Evolutionary conservation across 2,797 vertebrate genomes (phyloP).

Genomic region (Malurus splendens): DNA sequence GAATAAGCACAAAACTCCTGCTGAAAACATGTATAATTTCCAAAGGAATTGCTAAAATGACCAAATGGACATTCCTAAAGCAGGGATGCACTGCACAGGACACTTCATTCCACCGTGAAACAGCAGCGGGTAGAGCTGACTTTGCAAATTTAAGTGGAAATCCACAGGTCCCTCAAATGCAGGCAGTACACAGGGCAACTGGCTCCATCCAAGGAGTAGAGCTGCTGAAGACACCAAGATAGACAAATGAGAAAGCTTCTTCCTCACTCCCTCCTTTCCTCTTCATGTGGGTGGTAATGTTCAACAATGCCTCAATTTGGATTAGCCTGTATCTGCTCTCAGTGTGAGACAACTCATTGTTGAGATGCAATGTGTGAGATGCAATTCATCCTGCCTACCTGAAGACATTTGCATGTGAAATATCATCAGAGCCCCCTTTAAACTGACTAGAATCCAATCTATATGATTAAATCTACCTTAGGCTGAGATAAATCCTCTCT

Average conservation of each 20-base stretch:
- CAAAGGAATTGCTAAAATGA: not conserved
- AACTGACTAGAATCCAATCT: not conserved
- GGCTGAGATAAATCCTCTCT: not conserved
- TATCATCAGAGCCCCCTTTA: not conserved
- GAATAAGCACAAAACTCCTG: not conserved
- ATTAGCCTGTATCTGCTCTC: not conserved
- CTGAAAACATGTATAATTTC: not conserved
- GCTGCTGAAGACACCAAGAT: not conserved
- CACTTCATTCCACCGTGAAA: not conserved
- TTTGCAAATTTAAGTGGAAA: not conserved
- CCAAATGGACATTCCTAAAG: not conserved
- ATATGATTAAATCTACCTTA: not conserved
- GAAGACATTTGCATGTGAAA: not conserved
- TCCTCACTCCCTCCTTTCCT: not conserved
- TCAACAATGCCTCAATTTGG: not conserved
- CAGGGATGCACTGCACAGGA: not conserved
- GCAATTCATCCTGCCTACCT: not conserved
- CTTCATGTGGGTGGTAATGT: not conserved
- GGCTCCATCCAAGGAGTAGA: not conserved
- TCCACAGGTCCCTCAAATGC: accelerated
- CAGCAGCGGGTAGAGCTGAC: not conserved
- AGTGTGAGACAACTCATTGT: not conserved
- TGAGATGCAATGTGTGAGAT: too few species aligned
- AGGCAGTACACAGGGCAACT: not conserved
- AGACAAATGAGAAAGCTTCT: not conserved